A percentile compares a stretch with the other conserved stretches of the same genome.
phyloP scores from a whole-genome alignment of 2,797 vertebrate genomes.

The Channa striata region DNA sequence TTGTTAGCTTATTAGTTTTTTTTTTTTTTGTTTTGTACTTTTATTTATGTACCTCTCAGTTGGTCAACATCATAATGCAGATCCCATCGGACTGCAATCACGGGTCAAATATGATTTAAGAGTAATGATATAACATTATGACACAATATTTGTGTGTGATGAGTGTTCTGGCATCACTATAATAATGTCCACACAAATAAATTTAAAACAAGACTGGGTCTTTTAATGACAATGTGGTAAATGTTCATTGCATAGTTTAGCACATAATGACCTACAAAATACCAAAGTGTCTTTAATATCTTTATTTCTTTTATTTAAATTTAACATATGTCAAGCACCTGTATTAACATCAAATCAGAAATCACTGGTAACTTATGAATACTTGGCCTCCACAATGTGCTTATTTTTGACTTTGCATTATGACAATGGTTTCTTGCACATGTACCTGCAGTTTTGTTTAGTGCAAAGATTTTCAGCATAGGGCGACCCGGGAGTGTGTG shows the following conservation, averaged over 20 bases:
- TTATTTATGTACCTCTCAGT: slow-evolving; percentile 77
- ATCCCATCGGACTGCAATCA: slow-evolving; percentile 77
- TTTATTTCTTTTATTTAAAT: slow-evolving; percentile 77
- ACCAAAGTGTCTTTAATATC: slow-evolving; percentile 82
- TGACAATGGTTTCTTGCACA: slow-evolving; percentile 78
- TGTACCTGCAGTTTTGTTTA: slow-evolving; percentile 69
- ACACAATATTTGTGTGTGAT: slow-evolving; percentile 72
- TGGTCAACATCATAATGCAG: slow-evolving; percentile 70
- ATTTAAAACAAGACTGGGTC: slow-evolving; percentile 71
- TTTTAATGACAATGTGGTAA: slow-evolving; percentile 59
- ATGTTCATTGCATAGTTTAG: slow-evolving; percentile 58
- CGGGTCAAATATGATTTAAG: slow-evolving; percentile 72
- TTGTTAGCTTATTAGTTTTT: slow-evolving; percentile 48
- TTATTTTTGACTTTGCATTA: slow-evolving; percentile 76
- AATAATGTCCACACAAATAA: slow-evolving; percentile 76
- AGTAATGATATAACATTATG: slow-evolving; percentile 58
- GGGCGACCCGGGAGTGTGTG: slow-evolving; percentile 57
- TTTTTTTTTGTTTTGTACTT: slow-evolving; percentile 20
- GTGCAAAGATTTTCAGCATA: slow-evolving; percentile 64
- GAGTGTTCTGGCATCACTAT: slow-evolving; percentile 75
- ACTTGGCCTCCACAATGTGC: slow-evolving; percentile 75
- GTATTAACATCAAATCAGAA: slow-evolving; percentile 76
- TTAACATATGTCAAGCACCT: slow-evolving; percentile 75
- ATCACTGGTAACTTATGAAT: slow-evolving; percentile 75
- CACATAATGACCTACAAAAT: slow-evolving; percentile 74